Evolutionary conservation across 37 sponge, comb jelly and placozoan genomes (phyloP).

Genomic region (Theonella swinhoei): DNA sequence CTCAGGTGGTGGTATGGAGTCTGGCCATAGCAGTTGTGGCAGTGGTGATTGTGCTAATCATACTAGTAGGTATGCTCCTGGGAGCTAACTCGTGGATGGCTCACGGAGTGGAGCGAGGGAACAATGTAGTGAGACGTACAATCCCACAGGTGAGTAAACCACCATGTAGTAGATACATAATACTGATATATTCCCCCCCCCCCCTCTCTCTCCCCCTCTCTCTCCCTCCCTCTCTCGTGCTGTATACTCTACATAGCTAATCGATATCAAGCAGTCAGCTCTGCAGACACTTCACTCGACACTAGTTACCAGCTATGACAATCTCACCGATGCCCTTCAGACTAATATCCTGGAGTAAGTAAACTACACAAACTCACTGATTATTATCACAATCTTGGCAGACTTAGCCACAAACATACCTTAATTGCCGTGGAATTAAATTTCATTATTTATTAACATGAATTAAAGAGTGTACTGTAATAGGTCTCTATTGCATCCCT

Average conservation of each 20-base stretch:
- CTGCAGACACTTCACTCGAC: neutral
- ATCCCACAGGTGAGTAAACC: conserved; percentile 30
- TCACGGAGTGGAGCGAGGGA: conserved; percentile 25
- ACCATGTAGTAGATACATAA: neutral
- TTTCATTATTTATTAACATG: too few species aligned
- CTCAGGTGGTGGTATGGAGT: conserved; percentile 33
- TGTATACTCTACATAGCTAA: neutral
- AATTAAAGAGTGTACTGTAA: neutral
- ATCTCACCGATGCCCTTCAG: neutral
- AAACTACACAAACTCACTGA: neutral
- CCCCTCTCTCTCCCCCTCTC: neutral
- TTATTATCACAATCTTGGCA: too few species aligned
- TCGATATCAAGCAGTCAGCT: conserved; percentile 1
- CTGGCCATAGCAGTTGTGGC: conserved; percentile 16
- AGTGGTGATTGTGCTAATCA: conserved; percentile 10
- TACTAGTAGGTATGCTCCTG: conserved; percentile 45
- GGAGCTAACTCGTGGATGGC: conserved; percentile 41
- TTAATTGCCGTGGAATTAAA: neutral
- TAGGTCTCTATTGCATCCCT: too few species aligned
- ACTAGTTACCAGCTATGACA: neutral
- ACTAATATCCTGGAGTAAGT: neutral
- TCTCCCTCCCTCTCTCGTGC: neutral
- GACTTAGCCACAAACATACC: neutral
- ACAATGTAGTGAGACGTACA: neutral
- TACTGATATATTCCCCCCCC: neutral